Conservation (phyloP, 2,797 vertebrate species). For the Syndactyla subalaris region DNA sequence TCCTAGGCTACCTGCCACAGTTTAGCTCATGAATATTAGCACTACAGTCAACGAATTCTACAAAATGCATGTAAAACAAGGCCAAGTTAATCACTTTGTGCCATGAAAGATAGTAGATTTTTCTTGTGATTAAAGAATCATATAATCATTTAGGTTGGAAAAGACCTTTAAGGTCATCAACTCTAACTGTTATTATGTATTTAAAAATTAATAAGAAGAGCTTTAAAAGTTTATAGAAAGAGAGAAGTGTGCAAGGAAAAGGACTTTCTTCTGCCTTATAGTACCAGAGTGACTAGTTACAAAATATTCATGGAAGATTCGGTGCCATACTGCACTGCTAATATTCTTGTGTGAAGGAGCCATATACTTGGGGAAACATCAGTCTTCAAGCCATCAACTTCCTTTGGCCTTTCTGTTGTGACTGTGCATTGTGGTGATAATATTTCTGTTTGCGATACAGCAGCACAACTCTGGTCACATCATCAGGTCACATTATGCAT, state of each 20-base stretch:
- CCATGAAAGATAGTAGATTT: not conserved
- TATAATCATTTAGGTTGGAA: not conserved
- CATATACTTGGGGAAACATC: not conserved
- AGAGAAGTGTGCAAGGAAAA: not conserved
- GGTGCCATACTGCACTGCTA: not conserved
- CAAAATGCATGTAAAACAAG: not conserved
- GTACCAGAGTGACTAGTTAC: not conserved
- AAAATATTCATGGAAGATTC: not conserved
- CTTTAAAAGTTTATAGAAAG: not conserved
- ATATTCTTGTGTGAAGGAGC: not conserved
- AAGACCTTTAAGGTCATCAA: not conserved
- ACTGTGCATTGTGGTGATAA: not conserved
- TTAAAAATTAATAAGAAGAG: not conserved
- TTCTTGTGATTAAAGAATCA: not conserved
- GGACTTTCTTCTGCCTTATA: not conserved
- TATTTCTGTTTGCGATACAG: not conserved
- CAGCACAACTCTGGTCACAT: not conserved
- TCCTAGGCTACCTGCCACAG: not conserved
- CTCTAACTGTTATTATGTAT: not conserved
- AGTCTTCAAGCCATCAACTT: not conserved
- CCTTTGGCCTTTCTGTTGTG: not conserved
- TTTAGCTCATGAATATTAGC: not conserved
- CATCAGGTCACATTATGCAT: not conserved
- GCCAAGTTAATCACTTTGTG: not conserved
- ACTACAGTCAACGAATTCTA: not conserved